Percentiles rank a stretch among this genome's conserved stretches.
Conservation (phyloP, 2,113 vertebrate species). For the Melospiza melodia region DNA sequence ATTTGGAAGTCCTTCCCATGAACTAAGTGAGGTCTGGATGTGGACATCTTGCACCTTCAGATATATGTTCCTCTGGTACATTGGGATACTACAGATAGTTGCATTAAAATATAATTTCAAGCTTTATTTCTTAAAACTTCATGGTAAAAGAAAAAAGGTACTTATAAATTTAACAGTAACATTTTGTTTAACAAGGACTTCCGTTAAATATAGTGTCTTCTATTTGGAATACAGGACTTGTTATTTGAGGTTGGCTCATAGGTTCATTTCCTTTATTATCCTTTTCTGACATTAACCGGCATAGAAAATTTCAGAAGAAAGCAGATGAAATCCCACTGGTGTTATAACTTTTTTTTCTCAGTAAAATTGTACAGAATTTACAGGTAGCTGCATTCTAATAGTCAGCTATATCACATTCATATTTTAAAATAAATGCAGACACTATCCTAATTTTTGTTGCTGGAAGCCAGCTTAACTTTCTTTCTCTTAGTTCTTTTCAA, state of each 20-base stretch:
- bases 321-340: neutral
- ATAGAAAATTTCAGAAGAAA: neutral
- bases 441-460: neutral
- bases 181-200: neutral
- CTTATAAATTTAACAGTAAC: neutral
- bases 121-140: neutral
- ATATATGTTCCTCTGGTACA: neutral
- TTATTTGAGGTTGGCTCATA: neutral
- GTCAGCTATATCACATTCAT: neutral
- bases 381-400: neutral
- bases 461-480: neutral
- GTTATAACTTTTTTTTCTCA: neutral
- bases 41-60: neutral
- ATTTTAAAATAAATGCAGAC: neutral
- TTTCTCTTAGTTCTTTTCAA: neutral
- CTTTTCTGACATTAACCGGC: neutral
- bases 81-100: neutral
- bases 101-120: neutral
- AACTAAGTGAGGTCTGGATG: neutral
- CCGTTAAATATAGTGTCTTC: neutral
- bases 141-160: neutral
- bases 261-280: neutral
- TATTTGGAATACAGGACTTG: neutral
- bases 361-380: neutral
- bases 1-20: neutral